Evolutionary conservation across 2,888 invertebrate genomes (phyloP).

Genomic region (Drosophila yooni): DNA sequence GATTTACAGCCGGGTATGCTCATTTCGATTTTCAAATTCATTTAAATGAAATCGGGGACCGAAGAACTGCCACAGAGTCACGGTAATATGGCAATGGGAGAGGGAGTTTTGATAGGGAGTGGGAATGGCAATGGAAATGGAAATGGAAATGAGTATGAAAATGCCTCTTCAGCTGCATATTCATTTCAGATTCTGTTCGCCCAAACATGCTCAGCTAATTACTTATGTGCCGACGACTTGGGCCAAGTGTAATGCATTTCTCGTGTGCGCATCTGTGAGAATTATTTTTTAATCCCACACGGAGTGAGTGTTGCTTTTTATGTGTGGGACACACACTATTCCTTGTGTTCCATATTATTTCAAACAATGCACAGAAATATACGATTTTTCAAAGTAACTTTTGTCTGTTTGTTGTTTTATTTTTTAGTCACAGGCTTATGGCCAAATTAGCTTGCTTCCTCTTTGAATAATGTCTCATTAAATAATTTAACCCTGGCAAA

Average conservation of each 20-base stretch:
- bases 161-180: slow-evolving; percentile 33
- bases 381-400: neutral
- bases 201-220: slow-evolving; percentile 54
- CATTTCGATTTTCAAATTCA: slow-evolving; percentile 56
- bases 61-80: slow-evolving; percentile 36
- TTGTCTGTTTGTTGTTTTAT: neutral
- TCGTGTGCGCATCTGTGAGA: slow-evolving; percentile 38
- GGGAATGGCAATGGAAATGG: neutral
- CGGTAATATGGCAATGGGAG: slow-evolving; percentile 3
- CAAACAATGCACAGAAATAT: neutral
- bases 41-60: slow-evolving; percentile 58
- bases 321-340: neutral
- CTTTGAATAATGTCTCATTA: neutral
- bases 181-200: slow-evolving; percentile 11
- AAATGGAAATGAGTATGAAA: slow-evolving; percentile 17
- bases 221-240: slow-evolving; percentile 53
- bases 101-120: slow-evolving; percentile 1
- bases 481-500: neutral
- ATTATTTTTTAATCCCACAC: slow-evolving; percentile 12
- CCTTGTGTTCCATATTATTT: neutral
- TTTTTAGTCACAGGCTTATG: neutral
- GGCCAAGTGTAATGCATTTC: slow-evolving; percentile 50
- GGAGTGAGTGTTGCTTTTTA: neutral
- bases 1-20: slow-evolving; percentile 11
- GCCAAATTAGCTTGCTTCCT: neutral